Base-by-base conservation (phyloP, 1,140 invertebrate genomes). In the Aphaenogaster floridana region DNA sequence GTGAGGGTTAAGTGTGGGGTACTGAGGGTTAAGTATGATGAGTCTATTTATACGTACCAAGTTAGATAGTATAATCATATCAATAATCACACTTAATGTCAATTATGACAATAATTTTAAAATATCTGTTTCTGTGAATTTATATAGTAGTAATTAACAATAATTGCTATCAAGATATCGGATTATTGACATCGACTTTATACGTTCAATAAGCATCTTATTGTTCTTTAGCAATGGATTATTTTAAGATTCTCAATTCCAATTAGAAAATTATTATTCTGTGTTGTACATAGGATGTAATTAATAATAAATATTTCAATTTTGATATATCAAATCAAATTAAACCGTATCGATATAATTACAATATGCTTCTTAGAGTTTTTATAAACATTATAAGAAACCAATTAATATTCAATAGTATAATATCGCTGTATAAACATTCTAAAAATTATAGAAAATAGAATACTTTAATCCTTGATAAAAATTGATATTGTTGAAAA, bases 241-340 rank as follows among this genome's bases (percentile, higher is more conserved):
- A 66, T 79, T 52, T 48, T 21, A 48, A 64, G 17, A 64, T 66
- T 63, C 28, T 79, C 34, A n/a, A 3, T 63, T 59, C 4, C 17
- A 3, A 76, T 54, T n/a, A 11, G 39, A 52, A 74, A 74, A 74
- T 9, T 36, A 68, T 45, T 68, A 68, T 68, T 68, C 8, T 15
- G 54, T 61, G 50, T 39, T 28, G 17, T 0, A 7, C n/a, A 17
- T 39, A 64, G 11, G n/a, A 3, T 9, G 68, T 9, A 17, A 52
- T 8, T 17, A n/a, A 61, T 28, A 77, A 77, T 77, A 77, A 77
- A 61, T 61, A 78, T 36, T 28, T 34, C 13, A 50, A 71, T 21
- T 57, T 63, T 8, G 9, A 77, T 15, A 9, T 17, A 28, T 76
- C 36, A 42, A 76, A 57, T 59, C 3, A 59, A 39, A 59, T 28